A percentile compares a stretch with the other conserved stretches of the same genome.
phyloP scores from a whole-genome alignment of 2,888 invertebrate genomes.

The Galerucella nymphaeae region DNA sequence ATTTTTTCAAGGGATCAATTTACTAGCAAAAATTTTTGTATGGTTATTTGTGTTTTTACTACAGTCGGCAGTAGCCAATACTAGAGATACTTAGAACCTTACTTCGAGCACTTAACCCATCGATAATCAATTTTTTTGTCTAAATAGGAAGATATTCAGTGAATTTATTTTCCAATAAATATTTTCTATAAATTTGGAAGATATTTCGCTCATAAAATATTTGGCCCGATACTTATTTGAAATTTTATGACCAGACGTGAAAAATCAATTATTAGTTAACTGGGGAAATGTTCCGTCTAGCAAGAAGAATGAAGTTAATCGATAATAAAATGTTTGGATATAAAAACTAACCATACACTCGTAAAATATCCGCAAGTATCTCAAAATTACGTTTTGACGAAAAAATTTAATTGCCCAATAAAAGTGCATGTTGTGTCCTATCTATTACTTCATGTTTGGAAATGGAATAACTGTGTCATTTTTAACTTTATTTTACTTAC shows the following conservation, averaged over 20 bases:
- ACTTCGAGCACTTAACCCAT: too few species aligned
- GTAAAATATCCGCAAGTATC: constrained; percentile 7
- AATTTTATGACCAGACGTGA: constrained; percentile 5
- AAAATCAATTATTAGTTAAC: constrained; percentile 19
- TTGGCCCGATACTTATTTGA: not conserved
- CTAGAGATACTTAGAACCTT: too few species aligned
- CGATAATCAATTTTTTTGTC: too few species aligned
- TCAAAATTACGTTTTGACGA: constrained; percentile 2
- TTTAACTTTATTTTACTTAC: not conserved
- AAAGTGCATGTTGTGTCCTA: constrained; percentile 5
- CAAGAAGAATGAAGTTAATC: constrained; percentile 2
- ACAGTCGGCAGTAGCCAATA: too few species aligned
- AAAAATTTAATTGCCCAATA: not conserved
- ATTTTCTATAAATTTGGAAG: not conserved
- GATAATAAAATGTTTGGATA: constrained; percentile 9
- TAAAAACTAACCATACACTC: constrained; percentile 13
- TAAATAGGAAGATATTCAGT: not conserved
- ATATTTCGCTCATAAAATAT: constrained; percentile 1
- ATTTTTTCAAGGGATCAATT: too few species aligned
- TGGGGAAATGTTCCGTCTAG: constrained; percentile 3
- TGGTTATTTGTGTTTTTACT: too few species aligned
- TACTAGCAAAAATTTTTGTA: too few species aligned
- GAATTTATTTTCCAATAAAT: not conserved
- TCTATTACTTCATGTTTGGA: not conserved
- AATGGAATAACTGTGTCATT: not conserved